phyloP scores from a whole-genome alignment of 2,797 vertebrate genomes.

The Sebastes taczanowskii region DNA sequence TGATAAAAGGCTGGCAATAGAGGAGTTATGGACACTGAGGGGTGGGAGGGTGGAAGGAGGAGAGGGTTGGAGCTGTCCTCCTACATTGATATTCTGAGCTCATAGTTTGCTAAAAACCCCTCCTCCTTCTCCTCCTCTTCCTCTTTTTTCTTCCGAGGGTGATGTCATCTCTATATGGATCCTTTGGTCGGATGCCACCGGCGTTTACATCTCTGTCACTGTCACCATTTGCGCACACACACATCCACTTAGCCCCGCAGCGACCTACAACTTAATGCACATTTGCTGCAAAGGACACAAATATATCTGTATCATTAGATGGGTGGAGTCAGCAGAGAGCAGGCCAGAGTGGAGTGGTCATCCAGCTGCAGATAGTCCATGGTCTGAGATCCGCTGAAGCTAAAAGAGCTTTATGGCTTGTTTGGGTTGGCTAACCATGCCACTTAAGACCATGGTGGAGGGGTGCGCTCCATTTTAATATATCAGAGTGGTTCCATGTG shows the following conservation, averaged over 20 bases:
- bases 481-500: slow-evolving; percentile 70
- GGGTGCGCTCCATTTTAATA: slow-evolving; percentile 71
- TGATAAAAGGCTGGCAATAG: slow-evolving; percentile 57
- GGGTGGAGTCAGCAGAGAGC: slow-evolving; percentile 50
- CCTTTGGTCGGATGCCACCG: slow-evolving; percentile 75
- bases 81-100: slow-evolving; percentile 79
- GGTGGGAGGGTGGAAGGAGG: slow-evolving; percentile 3
- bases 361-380: slow-evolving; percentile 6
- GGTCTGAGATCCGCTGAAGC: slow-evolving; percentile 17
- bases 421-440: slow-evolving; percentile 53
- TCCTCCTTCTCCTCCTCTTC: slow-evolving; percentile 15
- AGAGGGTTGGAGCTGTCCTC: slow-evolving; percentile 45
- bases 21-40: slow-evolving; percentile 53
- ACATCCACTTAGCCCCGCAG: slow-evolving; percentile 64
- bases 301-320: slow-evolving; percentile 66
- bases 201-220: slow-evolving; percentile 73
- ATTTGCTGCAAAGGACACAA: slow-evolving; percentile 70
- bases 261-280: slow-evolving; percentile 77
- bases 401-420: slow-evolving; percentile 41
- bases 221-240: slow-evolving; percentile 62
- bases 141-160: slow-evolving; percentile 42
- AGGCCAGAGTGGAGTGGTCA: neutral
- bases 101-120: slow-evolving; percentile 56
- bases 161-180: slow-evolving; percentile 84
- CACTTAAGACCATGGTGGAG: slow-evolving; percentile 19